Base-by-base conservation (phyloP, 2,888 invertebrate species). In the Cryptus armator region DNA sequence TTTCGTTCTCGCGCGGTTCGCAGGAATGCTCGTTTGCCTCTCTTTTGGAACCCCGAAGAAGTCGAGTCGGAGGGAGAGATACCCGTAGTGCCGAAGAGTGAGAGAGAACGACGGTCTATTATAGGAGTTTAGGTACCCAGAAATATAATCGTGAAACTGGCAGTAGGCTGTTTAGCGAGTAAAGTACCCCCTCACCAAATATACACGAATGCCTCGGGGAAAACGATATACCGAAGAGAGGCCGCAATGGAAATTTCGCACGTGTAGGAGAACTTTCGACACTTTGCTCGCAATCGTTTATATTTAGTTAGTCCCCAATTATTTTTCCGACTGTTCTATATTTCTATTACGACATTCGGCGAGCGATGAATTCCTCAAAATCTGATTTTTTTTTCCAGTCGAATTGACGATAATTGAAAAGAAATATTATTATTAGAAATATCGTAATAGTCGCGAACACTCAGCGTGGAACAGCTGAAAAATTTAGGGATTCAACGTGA, bases 51-150 rank as follows among this genome's bases (percentile, higher is more conserved):
- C 37, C 19, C 46, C 44, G 29, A 44, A 59, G 59, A 44, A 51
- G 62, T n/a, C 29, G 37, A 14, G 46, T 7, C 67, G 44, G 44
- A 29, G 44, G 44, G 56, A 59, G 83, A 67, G 66, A 78, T 67
- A 68, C 78, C 72, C 59, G 83, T 59, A 51, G 67, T 78, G 53
- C 7, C 3, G 46, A 48, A 48, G 72, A 77, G 59, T 29, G 71
- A 78, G 67, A 4, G 72, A 78, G 72, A 56, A 59, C 75, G 70
- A 46, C 46, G 70, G 56, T 43, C 83, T 83, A 83, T 83, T 83
- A 83, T 72, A 78, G 78, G 71, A 64, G 59, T 83, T 83, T 81
- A 62, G 72, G 78, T 68, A 67, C 2, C 68, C 83, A 74, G 62
- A 83, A 83, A 83, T 83, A 83, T 68, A 72, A 44, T 78, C 56